Conservation (phyloP, 2,888 invertebrate species). For the Heteromurus nitidus region DNA sequence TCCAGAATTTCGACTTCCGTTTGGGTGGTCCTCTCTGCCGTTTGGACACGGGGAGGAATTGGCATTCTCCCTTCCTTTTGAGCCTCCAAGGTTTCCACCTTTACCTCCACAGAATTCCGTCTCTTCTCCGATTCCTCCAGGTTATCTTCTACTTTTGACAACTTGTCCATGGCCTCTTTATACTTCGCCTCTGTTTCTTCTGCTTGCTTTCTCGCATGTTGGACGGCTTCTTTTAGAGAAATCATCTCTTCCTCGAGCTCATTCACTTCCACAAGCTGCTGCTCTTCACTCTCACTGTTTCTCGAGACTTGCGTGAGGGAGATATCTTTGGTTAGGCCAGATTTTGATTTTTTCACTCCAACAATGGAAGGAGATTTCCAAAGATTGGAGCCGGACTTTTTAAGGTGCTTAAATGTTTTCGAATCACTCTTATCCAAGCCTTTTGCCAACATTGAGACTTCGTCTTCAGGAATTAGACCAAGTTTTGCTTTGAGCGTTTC, state of each 20-base stretch:
- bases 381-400: slow-evolving; percentile 72
- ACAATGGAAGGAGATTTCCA: slow-evolving; percentile 72
- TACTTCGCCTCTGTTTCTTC: slow-evolving; percentile 82
- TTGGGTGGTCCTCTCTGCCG: slow-evolving; percentile 71
- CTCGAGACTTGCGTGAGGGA: slow-evolving; percentile 26
- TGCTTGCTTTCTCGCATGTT: slow-evolving; percentile 79
- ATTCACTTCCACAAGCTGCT: slow-evolving; percentile 77
- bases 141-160: slow-evolving; percentile 13
- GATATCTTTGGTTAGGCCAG: slow-evolving; percentile 64
- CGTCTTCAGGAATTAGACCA: slow-evolving; percentile 70
- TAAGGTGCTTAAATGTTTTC: slow-evolving; percentile 63
- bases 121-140: slow-evolving; percentile 85
- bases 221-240: slow-evolving; percentile 71
- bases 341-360: slow-evolving; percentile 72
- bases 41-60: slow-evolving; percentile 65
- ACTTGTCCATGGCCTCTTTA: slow-evolving; percentile 79
- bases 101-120: slow-evolving; percentile 86
- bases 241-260: slow-evolving; percentile 74
- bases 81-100: slow-evolving; percentile 82
- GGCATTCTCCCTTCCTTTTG: slow-evolving; percentile 73
- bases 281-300: slow-evolving; percentile 80
- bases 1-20: slow-evolving; percentile 71
- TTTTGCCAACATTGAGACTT: slow-evolving; percentile 66
- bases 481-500: slow-evolving; percentile 71
- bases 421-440: slow-evolving; percentile 68